Percentiles rank a stretch among this genome's conserved stretches.
Evolutionary conservation across 1,140 invertebrate species (phyloP).

Genomic region (Frieseomelitta varia): DNA sequence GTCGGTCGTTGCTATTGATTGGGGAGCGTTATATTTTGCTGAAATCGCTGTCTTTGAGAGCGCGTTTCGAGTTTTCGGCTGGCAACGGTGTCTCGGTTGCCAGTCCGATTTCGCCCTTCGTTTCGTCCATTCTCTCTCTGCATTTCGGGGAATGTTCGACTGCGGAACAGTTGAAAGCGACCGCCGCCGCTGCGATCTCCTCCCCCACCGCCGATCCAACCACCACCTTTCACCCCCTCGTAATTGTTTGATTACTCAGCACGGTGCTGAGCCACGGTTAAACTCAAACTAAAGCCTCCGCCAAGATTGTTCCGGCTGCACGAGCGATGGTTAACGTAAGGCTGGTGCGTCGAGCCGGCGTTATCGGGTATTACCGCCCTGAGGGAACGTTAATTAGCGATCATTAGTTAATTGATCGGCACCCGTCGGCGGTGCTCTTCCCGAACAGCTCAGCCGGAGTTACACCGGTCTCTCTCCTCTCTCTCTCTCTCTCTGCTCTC

Average conservation of each 20-base stretch:
- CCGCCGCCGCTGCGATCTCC: not conserved
- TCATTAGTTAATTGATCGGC: slow-evolving; percentile 77
- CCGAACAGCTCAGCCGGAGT: slow-evolving; percentile 43
- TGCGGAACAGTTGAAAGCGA: slow-evolving; percentile 44
- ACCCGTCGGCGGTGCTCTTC: slow-evolving; percentile 67
- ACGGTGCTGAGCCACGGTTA: slow-evolving; percentile 77
- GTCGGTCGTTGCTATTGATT: slow-evolving; percentile 78
- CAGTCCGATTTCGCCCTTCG: slow-evolving; percentile 56
- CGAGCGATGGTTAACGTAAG: slow-evolving; percentile 65
- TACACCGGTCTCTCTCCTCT: not conserved
- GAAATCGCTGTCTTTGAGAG: slow-evolving; percentile 74
- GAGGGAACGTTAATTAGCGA: slow-evolving; percentile 76
- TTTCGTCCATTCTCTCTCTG: slow-evolving; percentile 53
- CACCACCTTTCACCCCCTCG: slow-evolving; percentile 57
- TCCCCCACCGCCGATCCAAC: slow-evolving; percentile 2
- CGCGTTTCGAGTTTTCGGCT: slow-evolving; percentile 66
- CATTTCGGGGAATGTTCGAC: slow-evolving; percentile 49
- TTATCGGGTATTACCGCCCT: slow-evolving; percentile 72
- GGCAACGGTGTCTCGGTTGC: slow-evolving; percentile 38
- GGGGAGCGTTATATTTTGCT: slow-evolving; percentile 81
- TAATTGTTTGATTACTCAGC: slow-evolving; percentile 84
- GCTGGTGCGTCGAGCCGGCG: slow-evolving; percentile 60
- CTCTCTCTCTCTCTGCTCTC: slow-evolving; percentile 3
- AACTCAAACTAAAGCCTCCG: slow-evolving; percentile 79
- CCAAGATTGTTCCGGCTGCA: slow-evolving; percentile 65